These are phyloP conservation scores for Callipepla squamata DNA, from an alignment of 2,113 vertebrate species.

Conservation along the genomic window DNA sequence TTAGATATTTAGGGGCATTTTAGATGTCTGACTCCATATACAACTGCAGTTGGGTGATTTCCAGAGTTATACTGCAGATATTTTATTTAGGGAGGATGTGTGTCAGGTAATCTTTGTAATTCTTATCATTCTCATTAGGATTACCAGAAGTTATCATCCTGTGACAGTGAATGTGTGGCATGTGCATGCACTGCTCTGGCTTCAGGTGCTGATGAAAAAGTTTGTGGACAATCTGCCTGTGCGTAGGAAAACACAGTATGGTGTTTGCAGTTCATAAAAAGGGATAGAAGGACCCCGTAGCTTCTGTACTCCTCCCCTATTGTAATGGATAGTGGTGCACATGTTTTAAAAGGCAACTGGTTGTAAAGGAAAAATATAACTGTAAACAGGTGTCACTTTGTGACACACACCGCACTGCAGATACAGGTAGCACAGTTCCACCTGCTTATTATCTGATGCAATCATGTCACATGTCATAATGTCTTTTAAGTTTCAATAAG, in stretches of 20 bases:
- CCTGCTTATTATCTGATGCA: slow-evolving; percentile 1
- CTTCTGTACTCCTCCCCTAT: neutral
- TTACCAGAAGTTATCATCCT: neutral
- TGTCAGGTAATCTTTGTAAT: neutral
- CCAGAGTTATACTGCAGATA: neutral
- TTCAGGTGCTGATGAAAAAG: neutral
- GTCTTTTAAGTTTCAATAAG: slow-evolving; percentile 58
- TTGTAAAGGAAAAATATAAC: neutral
- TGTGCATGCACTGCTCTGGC: neutral
- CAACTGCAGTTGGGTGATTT: neutral
- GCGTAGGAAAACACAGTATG: neutral
- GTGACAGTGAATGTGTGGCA: neutral
- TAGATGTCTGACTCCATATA: neutral
- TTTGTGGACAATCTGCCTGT: neutral
- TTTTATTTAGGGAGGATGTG: neutral
- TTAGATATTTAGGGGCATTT: neutral
- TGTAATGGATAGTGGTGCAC: neutral
- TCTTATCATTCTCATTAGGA: neutral
- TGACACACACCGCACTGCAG: neutral
- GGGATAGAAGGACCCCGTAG: neutral
- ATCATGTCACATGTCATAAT: slow-evolving; percentile 40
- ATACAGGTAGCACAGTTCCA: slow-evolving; percentile 46
- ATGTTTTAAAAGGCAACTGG: neutral
- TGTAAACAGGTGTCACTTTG: neutral
- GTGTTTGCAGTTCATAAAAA: neutral